Percentiles rank a stretch among this genome's conserved stretches.
These are phyloP conservation scores for Ectemnius continuus DNA, from an alignment of 2,888 invertebrate genomes.

Conservation along the genomic window DNA sequence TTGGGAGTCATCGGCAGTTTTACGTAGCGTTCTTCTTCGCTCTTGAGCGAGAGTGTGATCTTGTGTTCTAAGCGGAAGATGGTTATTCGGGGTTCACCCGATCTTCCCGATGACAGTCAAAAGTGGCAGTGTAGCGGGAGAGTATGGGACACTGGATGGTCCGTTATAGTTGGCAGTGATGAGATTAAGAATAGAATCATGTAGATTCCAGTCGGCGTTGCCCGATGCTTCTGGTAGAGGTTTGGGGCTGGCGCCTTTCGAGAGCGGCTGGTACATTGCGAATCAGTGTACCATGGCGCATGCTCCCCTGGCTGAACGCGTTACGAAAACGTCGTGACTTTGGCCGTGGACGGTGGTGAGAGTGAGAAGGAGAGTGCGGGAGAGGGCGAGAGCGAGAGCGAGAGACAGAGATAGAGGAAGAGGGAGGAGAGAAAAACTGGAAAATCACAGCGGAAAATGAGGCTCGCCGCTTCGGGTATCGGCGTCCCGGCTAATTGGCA, in stretches of 20 bases:
- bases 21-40: not conserved
- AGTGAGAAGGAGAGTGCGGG: not conserved
- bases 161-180: slow-evolving; percentile 45
- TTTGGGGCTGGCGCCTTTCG: slow-evolving; percentile 35
- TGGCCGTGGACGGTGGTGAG: slow-evolving; percentile 47
- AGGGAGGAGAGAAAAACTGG: slow-evolving; percentile 3
- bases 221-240: not conserved
- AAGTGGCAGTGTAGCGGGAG: not conserved
- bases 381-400: not conserved
- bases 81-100: too few species aligned
- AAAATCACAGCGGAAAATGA: slow-evolving; percentile 42
- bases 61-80: too few species aligned
- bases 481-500: slow-evolving; percentile 41
- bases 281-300: slow-evolving; percentile 36
- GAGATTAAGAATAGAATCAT: slow-evolving; percentile 17
- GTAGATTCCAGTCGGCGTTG: slow-evolving; percentile 16
- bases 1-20: slow-evolving; percentile 26
- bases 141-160: not conserved
- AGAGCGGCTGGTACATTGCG: slow-evolving; percentile 23
- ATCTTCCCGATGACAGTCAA: not conserved
- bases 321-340: slow-evolving; percentile 38
- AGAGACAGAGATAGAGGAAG: not conserved
- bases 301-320: slow-evolving; percentile 29
- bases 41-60: not conserved
- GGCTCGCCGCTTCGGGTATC: slow-evolving; percentile 2